A percentile compares a stretch with the other conserved stretches of the same genome.
These are phyloP conservation scores for Columba janthina DNA, from an alignment of 2,113 vertebrate species.

Conservation along the genomic window DNA sequence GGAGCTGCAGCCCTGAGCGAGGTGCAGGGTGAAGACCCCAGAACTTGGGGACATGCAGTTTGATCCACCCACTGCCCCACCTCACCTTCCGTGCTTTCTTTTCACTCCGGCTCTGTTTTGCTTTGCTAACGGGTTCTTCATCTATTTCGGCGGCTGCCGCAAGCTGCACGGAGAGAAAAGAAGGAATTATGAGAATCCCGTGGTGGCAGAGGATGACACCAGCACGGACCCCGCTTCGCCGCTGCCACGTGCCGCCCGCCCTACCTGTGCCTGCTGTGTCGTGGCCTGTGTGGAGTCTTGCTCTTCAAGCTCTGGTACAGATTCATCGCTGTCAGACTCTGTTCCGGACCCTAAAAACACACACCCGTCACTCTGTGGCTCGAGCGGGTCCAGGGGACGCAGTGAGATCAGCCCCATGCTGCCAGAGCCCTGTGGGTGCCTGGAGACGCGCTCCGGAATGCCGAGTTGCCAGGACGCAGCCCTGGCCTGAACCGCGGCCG, in stretches of 20 bases:
- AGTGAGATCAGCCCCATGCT: neutral
- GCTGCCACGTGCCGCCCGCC: accelerated
- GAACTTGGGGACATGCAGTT: no score
- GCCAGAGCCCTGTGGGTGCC: neutral
- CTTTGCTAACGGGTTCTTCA: constrained; percentile 98
- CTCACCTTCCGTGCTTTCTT: constrained; percentile 98
- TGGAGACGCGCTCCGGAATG: accelerated
- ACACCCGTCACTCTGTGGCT: neutral
- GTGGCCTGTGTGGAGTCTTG: constrained; percentile 95
- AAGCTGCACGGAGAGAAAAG: constrained; percentile 74
- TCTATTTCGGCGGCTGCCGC: constrained; percentile 97
- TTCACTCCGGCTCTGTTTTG: constrained; percentile 98
- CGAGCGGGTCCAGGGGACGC: accelerated
- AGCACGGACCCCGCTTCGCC: accelerated
- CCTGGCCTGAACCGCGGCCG: neutral
- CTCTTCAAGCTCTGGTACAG: constrained; percentile 97
- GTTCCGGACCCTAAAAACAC: constrained; percentile 90
- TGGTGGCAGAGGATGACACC: accelerated
- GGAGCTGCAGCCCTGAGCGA: neutral
- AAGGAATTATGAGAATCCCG: neutral
- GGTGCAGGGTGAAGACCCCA: accelerated
- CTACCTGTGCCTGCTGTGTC: constrained; percentile 96
- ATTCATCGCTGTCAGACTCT: constrained; percentile 98
- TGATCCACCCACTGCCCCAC: neutral
- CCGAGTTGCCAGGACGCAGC: accelerated